Conservation (phyloP, 2,113 vertebrate species). For the Illadopsis cleaveri region DNA sequence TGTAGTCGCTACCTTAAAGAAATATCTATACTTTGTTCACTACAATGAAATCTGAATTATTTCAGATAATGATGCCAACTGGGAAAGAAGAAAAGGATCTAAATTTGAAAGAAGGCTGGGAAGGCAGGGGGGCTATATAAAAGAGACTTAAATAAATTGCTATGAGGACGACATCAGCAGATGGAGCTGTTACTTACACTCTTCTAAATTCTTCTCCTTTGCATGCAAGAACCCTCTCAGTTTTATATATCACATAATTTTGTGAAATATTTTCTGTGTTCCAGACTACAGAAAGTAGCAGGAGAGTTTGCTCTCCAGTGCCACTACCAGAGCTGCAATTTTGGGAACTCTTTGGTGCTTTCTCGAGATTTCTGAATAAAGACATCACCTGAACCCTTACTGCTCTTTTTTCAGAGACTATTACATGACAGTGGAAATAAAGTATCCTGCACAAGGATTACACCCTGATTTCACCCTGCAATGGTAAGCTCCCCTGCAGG, state of each 20-base stretch:
- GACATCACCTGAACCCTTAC: not conserved
- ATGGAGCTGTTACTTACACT: slow-evolving; percentile 30
- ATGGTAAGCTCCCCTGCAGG: not conserved
- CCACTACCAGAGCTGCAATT: not conserved
- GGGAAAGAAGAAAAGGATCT: slow-evolving; percentile 23
- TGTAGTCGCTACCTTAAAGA: not conserved
- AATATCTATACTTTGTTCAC: slow-evolving; percentile 22
- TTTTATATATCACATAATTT: not conserved
- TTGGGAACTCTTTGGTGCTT: not conserved
- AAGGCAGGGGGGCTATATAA: not conserved
- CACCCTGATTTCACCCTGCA: not conserved
- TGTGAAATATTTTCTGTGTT: not conserved
- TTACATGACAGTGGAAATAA: not conserved
- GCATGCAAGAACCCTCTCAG: not conserved
- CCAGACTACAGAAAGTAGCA: not conserved
- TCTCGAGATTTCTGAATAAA: not conserved
- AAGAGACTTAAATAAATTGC: not conserved
- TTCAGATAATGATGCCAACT: slow-evolving; percentile 49
- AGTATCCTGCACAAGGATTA: not conserved
- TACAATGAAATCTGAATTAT: slow-evolving; percentile 29
- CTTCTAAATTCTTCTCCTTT: not conserved
- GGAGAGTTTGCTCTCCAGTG: not conserved
- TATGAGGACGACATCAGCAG: not conserved
- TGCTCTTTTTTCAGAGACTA: not conserved
- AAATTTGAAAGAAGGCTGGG: slow-evolving; percentile 8